A percentile compares a stretch with the other conserved stretches of the same genome.
Evolutionary conservation across 2,113 vertebrate species (phyloP).

Genomic region (Helogale parvula): DNA sequence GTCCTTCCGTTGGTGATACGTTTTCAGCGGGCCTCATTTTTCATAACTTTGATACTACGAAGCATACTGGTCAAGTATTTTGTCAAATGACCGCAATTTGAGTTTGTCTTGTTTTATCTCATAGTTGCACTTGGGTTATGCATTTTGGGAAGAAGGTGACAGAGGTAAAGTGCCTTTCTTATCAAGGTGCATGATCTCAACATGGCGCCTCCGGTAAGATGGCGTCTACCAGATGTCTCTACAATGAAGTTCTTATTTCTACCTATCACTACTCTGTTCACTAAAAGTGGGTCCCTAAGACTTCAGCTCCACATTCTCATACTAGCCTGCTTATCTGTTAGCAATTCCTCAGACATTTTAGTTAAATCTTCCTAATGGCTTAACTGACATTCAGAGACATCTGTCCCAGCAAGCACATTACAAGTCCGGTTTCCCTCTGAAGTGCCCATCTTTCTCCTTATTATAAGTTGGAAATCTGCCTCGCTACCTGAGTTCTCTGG

Average conservation of each 20-base stretch:
- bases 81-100: neutral
- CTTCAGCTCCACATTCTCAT: neutral
- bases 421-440: neutral
- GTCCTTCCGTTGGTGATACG: neutral
- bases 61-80: neutral
- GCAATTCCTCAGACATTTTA: neutral
- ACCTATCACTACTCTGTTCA: neutral
- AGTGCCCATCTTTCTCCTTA: neutral
- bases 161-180: neutral
- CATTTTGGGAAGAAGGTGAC: neutral
- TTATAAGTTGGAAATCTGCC: neutral
- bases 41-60: neutral
- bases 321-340: neutral
- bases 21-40: neutral
- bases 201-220: fast-evolving
- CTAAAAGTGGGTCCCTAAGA: neutral
- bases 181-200: neutral
- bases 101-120: neutral
- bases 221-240: neutral
- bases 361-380: no score
- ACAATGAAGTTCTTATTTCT: neutral
- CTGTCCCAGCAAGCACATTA: fast-evolving
- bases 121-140: neutral
- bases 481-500: neutral
- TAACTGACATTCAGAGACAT: no score